Evolutionary conservation across 2,113 vertebrate species (phyloP).

Genomic region (Hippocampus zosterae): DNA sequence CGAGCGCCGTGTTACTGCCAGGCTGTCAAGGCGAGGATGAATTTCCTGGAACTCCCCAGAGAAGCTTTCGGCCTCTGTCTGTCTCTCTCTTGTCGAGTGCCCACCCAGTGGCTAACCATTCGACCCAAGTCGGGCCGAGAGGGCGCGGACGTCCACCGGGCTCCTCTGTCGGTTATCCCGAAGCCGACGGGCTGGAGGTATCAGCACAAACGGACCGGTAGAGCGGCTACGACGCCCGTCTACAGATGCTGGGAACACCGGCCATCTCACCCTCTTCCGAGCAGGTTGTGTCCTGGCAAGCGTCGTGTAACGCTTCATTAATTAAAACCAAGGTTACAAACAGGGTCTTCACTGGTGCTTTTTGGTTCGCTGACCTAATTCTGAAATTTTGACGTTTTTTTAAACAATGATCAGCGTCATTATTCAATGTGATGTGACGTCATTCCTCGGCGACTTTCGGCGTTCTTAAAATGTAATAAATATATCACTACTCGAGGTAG

Average conservation of each 20-base stretch:
- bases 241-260: slow-evolving; percentile 56
- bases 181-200: slow-evolving; percentile 32
- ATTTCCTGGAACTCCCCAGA: slow-evolving; percentile 41
- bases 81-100: slow-evolving; percentile 20
- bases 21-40: slow-evolving; percentile 23
- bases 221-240: slow-evolving; percentile 45
- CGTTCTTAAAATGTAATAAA: neutral
- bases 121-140: slow-evolving; percentile 25
- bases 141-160: neutral
- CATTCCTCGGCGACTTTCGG: slow-evolving; percentile 71
- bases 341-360: neutral
- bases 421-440: slow-evolving; percentile 72
- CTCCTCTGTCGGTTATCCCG: slow-evolving; percentile 4
- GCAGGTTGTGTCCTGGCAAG: slow-evolving; percentile 28
- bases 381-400: slow-evolving; percentile 66
- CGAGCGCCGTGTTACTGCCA: slow-evolving; percentile 41
- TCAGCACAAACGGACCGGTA: slow-evolving; percentile 43
- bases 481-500: neutral
- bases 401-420: slow-evolving; percentile 72
- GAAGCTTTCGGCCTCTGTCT: slow-evolving; percentile 19
- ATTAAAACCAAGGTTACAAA: neutral
- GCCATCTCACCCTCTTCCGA: slow-evolving; percentile 41
- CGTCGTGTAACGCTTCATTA: slow-evolving; percentile 6
- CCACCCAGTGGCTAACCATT: slow-evolving; percentile 26
- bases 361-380: slow-evolving; percentile 59